phyloP scores from a whole-genome alignment of 2,797 vertebrate species.

The Iguana delicatissima region DNA sequence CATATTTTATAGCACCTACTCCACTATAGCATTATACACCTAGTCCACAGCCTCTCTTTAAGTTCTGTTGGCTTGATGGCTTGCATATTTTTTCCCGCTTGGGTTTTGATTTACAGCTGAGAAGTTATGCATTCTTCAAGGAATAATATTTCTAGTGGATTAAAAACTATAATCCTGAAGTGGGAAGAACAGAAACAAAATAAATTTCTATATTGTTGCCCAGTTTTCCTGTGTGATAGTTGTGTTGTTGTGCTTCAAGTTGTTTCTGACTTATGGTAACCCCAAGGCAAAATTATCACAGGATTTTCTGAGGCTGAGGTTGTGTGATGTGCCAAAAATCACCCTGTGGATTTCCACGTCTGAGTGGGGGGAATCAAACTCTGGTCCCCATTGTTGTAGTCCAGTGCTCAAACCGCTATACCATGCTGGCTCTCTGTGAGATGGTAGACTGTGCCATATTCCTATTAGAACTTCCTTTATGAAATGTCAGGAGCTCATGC shows the following conservation, averaged over 20 bases:
- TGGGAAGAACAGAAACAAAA: not conserved
- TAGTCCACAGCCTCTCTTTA: not conserved
- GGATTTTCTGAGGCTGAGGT: too few relatives aligned
- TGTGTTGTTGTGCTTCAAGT: too few relatives aligned
- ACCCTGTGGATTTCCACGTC: too few relatives aligned
- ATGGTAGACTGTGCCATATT: not conserved
- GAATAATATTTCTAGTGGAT: not conserved
- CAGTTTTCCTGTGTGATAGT: not conserved
- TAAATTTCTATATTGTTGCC: not conserved
- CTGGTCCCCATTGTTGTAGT: too few relatives aligned
- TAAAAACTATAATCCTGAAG: not conserved
- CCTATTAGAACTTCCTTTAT: not conserved
- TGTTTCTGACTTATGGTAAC: too few relatives aligned
- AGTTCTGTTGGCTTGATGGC: not conserved
- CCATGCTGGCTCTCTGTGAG: too few relatives aligned
- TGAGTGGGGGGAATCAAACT: too few relatives aligned
- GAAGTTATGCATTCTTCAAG: not conserved
- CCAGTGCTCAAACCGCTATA: too few relatives aligned
- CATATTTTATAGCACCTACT: constrained; percentile 4
- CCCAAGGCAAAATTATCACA: too few relatives aligned
- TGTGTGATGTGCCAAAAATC: too few relatives aligned
- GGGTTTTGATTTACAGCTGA: not conserved
- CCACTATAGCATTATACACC: not conserved
- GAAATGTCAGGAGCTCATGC: not conserved
- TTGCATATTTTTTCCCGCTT: not conserved